These are phyloP conservation scores for Anser cygnoides DNA, from an alignment of 2,113 vertebrate genomes.

Conservation along the genomic window DNA sequence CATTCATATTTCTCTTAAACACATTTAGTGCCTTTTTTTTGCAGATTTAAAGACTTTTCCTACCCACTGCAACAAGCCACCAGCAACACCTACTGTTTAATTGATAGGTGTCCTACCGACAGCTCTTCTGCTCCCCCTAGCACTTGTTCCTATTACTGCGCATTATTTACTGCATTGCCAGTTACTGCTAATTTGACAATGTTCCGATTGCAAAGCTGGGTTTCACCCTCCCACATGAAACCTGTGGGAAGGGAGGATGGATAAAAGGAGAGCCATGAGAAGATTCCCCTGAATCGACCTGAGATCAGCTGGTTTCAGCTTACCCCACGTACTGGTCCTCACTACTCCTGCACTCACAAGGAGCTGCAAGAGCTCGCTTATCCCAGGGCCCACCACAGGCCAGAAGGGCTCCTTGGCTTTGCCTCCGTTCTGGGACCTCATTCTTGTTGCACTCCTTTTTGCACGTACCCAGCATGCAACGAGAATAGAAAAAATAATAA, in stretches of 20 bases:
- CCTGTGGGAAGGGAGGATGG: background rate
- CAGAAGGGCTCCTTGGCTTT: background rate
- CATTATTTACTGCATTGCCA: background rate
- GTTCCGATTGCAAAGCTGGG: background rate
- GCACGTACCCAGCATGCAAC: accelerated
- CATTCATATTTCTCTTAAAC: background rate
- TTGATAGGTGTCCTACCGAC: background rate
- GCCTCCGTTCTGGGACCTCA: background rate
- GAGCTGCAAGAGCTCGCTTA: background rate
- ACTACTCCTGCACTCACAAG: background rate
- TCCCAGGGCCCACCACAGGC: background rate
- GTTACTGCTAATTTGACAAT: background rate
- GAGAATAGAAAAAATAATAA: background rate
- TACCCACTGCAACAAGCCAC: background rate
- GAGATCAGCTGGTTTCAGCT: background rate
- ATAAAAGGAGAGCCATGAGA: background rate
- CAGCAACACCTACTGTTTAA: background rate
- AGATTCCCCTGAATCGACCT: background rate
- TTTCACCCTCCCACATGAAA: background rate
- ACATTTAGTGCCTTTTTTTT: background rate
- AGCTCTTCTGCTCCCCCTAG: constrained; percentile 60
- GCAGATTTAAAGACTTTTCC: background rate
- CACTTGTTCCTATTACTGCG: background rate
- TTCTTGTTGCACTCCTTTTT: background rate
- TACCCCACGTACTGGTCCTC: background rate